A percentile compares a stretch with the other conserved stretches of the same genome.
Conservation (phyloP, 2,113 vertebrate species). For the Sminthopsis crassicaudata region DNA sequence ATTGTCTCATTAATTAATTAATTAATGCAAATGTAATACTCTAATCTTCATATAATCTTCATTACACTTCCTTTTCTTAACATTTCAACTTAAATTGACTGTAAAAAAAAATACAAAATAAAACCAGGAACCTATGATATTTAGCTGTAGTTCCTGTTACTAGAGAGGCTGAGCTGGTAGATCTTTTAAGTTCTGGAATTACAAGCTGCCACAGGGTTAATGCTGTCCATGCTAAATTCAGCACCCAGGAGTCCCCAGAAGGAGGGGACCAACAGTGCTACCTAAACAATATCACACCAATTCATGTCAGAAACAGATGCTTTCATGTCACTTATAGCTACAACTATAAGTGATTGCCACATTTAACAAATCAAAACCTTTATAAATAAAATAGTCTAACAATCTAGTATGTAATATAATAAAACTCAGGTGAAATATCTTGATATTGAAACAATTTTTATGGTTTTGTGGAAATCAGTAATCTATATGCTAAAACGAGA, state of each 20-base stretch:
- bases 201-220: neutral
- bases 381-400: neutral
- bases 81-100: neutral
- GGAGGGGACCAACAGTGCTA: neutral
- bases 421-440: neutral
- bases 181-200: neutral
- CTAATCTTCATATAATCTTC: neutral
- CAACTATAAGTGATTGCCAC: neutral
- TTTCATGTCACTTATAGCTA: neutral
- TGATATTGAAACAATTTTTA: neutral
- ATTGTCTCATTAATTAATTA: neutral
- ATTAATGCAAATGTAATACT: neutral
- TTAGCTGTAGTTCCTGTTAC: neutral
- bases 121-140: neutral
- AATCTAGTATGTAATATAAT: neutral
- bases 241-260: neutral
- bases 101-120: neutral
- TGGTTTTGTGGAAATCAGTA: neutral
- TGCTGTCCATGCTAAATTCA: neutral
- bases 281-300: neutral
- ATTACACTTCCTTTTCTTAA: neutral
- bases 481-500: neutral
- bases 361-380: neutral
- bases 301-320: neutral
- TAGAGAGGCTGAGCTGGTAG: neutral